phyloP scores from a whole-genome alignment of 1,140 invertebrate species.

The Euura lappo region DNA sequence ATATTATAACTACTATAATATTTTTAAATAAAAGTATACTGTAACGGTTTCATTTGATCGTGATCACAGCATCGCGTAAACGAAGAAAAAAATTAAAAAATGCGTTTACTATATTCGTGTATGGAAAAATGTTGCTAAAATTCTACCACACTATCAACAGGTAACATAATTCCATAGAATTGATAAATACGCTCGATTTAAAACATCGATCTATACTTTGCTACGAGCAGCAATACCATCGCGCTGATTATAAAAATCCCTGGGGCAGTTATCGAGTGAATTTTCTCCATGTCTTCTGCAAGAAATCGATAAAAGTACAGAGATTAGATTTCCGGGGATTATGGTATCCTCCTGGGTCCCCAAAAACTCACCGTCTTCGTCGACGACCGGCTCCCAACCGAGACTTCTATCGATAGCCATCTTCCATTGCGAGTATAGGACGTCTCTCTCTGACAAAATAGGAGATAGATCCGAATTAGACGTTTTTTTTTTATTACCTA shows the following conservation, averaged over 20 bases:
- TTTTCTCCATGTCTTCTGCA: constrained; percentile 42
- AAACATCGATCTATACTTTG: constrained; percentile 36
- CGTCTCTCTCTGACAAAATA: constrained; percentile 75
- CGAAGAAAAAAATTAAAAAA: neutral
- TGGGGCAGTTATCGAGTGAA: constrained; percentile 45
- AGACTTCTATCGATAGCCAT: constrained; percentile 82
- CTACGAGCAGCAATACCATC: constrained; percentile 47
- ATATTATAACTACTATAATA: too few relatives aligned
- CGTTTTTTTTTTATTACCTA: constrained; percentile 12
- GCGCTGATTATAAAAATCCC: constrained; percentile 50
- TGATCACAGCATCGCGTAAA: neutral
- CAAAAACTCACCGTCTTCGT: constrained; percentile 42
- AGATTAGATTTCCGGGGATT: neutral
- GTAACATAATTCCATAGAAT: too few relatives aligned
- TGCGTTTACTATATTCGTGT: neutral
- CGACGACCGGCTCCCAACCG: constrained; percentile 68
- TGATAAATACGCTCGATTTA: neutral
- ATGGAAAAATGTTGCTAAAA: too few relatives aligned
- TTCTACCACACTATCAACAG: too few relatives aligned
- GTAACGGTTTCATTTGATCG: neutral
- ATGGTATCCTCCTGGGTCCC: neutral
- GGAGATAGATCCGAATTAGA: constrained; percentile 9
- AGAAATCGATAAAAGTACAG: constrained; percentile 16
- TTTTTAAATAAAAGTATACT: neutral
- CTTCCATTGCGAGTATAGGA: constrained; percentile 84